phyloP scores from a whole-genome alignment of 2,888 invertebrate genomes.

The Thyatira batis region DNA sequence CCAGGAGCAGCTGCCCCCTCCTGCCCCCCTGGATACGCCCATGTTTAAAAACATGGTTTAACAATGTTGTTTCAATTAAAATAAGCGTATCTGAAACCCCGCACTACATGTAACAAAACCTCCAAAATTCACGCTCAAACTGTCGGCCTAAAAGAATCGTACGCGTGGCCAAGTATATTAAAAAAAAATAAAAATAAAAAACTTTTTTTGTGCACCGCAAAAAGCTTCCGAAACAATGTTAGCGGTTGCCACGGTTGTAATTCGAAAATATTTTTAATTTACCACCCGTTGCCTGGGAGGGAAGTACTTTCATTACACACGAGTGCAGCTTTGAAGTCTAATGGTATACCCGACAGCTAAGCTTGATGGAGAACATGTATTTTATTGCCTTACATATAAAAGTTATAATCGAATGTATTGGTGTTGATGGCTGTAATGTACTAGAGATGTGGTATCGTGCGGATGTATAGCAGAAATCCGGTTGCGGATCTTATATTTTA shows the following conservation, averaged over 20 bases:
- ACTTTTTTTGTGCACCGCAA: not conserved
- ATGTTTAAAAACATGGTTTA: too few species aligned
- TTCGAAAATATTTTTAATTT: constrained; percentile 69
- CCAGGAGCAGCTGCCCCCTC: too few species aligned
- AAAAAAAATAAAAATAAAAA: not conserved
- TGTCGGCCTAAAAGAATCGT: not conserved
- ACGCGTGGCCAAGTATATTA: not conserved
- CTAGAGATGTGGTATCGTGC: not conserved
- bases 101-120: not conserved
- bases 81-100: not conserved
- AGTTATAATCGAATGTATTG: not conserved
- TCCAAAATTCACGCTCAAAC: not conserved
- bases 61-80: not conserved
- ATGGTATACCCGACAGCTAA: constrained; percentile 13
- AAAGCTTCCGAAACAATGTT: not conserved
- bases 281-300: constrained; percentile 29
- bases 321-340: constrained; percentile 56
- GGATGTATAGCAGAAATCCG: not conserved
- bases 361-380: not conserved
- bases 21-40: too few species aligned
- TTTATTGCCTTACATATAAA: not conserved
- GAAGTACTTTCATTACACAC: constrained; percentile 52
- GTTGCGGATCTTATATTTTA: too few species aligned
- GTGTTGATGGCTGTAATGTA: not conserved
- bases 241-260: constrained; percentile 31